Evolutionary conservation across 2,797 vertebrate genomes (phyloP), one percentile per base, ranked within the genome.

Genomic region (Emydoidea blandingii): DNA sequence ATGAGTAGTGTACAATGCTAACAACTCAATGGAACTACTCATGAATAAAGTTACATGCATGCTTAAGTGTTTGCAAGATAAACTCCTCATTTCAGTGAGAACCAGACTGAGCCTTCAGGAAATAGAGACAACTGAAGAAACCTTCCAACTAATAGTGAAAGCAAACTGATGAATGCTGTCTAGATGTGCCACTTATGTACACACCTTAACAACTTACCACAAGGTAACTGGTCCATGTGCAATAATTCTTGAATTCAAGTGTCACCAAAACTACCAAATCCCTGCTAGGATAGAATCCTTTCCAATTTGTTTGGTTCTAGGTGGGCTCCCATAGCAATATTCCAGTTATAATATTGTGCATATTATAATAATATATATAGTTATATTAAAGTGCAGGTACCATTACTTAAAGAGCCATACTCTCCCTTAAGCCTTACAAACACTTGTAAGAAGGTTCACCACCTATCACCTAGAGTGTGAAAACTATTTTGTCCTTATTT

Each of bases 291-390:
- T 18, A 6, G 41, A 74, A 74, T 53, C 76, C 44, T 72, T 31
- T 53, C 49, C 68, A 1, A 76, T 44, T 14, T 7, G 19, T 49
- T 18, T 7, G 23, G 3, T 16, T 15, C 87, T 68, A 41, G 19
- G 1, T 15, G 34, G 57, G 79, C 41, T 93, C 25, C 88, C 90
- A 0, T 12, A 91, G 49, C 88, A 86, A 27, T 57, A 1, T 2
- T 7, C 79, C 29, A 10, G 41, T 44, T 31, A 4, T 2, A 4
- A 0, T 0, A 29, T 47, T 74, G 0, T 0, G 8, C 14, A 0
- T 11, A 37, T 53, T 15, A 6, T 44, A 88, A 86, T 81, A 57
- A 31, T 1, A 0, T 53, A 11, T 25, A 5, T 76, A 47, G 50
- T 52, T 12, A 44, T 52, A 6, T 8, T 56, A 54, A 41, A 50